A percentile compares a stretch with the other conserved stretches of the same genome.
Conservation (phyloP, 1,140 invertebrate genomes). For the Ceratosolen solmsi region DNA sequence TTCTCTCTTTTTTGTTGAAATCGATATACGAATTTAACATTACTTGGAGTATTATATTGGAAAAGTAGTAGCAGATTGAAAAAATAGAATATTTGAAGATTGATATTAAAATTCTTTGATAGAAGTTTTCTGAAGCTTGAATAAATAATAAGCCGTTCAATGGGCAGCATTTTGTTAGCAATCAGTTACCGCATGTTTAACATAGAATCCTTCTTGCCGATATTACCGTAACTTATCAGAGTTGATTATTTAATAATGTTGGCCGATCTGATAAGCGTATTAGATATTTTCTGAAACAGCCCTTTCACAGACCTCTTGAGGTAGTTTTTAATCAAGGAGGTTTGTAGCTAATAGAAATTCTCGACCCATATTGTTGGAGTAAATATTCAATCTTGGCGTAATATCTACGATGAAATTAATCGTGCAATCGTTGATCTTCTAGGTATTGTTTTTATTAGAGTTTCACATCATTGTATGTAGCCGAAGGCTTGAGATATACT, state of each 20-base stretch:
- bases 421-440: slow-evolving; percentile 43
- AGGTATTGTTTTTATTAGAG: background rate
- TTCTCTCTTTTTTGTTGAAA: background rate
- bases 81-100: slow-evolving; percentile 1
- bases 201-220: slow-evolving; percentile 42
- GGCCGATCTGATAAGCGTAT: background rate
- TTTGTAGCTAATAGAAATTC: slow-evolving; percentile 34
- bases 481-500: background rate
- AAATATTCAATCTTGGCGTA: slow-evolving; percentile 39
- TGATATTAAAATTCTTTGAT: slow-evolving; percentile 47
- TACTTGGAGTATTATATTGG: too few relatives aligned
- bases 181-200: slow-evolving; percentile 34
- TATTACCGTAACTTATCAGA: slow-evolving; percentile 31
- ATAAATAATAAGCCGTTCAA: slow-evolving; percentile 24
- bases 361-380: background rate
- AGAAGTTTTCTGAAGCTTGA: background rate
- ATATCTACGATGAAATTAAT: slow-evolving; percentile 42
- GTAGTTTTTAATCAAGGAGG: slow-evolving; percentile 26
- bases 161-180: slow-evolving; percentile 44
- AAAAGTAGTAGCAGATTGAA: background rate
- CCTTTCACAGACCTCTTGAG: background rate
- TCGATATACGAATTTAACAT: too few relatives aligned
- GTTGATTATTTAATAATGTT: slow-evolving; percentile 45
- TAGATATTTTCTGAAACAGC: slow-evolving; percentile 5
- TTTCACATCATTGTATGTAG: background rate